phyloP scores from a whole-genome alignment of 2,888 invertebrate species.

The Ophonus ardosiacus region DNA sequence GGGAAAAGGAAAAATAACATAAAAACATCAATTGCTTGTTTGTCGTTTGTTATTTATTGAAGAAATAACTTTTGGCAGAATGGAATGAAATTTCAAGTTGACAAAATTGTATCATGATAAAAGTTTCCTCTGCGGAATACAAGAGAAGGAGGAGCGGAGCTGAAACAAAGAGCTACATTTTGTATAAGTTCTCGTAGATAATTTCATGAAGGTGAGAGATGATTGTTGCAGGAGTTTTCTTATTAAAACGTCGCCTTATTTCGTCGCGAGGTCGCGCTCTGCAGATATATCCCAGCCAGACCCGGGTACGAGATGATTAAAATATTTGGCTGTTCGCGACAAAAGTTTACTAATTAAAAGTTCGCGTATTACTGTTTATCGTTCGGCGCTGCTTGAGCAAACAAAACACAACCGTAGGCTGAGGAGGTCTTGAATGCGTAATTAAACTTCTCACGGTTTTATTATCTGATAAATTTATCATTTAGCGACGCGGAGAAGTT shows the following conservation, averaged over 20 bases:
- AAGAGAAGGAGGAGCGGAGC: neutral
- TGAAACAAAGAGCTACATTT: slow-evolving; percentile 33
- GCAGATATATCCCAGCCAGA: slow-evolving; percentile 25
- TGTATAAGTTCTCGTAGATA: slow-evolving; percentile 32
- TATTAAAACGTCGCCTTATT: slow-evolving; percentile 45
- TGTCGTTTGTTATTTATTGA: neutral
- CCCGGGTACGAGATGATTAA: slow-evolving; percentile 43
- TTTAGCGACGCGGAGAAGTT: slow-evolving; percentile 70
- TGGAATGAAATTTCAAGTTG: neutral
- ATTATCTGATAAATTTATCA: slow-evolving; percentile 77
- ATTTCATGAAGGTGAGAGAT: slow-evolving; percentile 47
- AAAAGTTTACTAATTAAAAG: slow-evolving; percentile 63
- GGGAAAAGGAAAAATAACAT: too few species aligned
- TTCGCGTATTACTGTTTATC: slow-evolving; percentile 60
- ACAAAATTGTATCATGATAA: slow-evolving; percentile 1
- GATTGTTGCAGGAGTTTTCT: slow-evolving; percentile 33
- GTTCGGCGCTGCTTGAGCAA: slow-evolving; percentile 50
- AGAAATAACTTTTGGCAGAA: neutral
- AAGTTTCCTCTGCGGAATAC: slow-evolving; percentile 1
- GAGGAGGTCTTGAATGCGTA: slow-evolving; percentile 78
- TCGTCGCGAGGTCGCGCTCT: slow-evolving; percentile 18
- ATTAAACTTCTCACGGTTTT: slow-evolving; percentile 65
- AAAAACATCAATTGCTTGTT: neutral
- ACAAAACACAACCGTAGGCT: slow-evolving; percentile 66
- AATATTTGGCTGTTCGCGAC: slow-evolving; percentile 57